Base-by-base conservation (phyloP, 92 coral and sea anemone genomes). In the Meandrina meandrites region DNA sequence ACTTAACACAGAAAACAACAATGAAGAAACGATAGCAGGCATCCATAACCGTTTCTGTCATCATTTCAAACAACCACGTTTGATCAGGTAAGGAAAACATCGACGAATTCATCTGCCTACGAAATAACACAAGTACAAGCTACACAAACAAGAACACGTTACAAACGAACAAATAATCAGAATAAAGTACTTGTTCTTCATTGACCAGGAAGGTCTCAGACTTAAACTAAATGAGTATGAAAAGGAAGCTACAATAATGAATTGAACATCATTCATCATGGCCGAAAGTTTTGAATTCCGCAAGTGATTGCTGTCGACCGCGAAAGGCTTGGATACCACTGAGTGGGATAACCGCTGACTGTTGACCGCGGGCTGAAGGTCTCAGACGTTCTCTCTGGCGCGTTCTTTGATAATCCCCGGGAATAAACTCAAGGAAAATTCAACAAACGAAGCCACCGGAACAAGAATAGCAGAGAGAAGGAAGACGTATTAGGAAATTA, bases 141-240 rank as follows among this genome's bases (percentile, higher is more conserved):
- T 14, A 86, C 47, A n/a, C n/a, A n/a, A 51, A 32, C 71, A 51
- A 34, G 79, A 40, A 35, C 50, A 86, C 84, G 8, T 3, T 64
- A 47, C n/a, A 45, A 4, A 45, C 57, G 2, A 27, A 37, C 16
- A 42, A 47, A 73, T 54, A 50, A 58, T 94, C 98, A 94, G 98
- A 40, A 76, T 19, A 22, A 17, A 84, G 2, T 18, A 35, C 21
- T 54, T 70, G 69, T 22, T 94, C 98, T 37, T 94, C 98, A 94
- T 71, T 50, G 94, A 93, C 95, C 85, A 37, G 35, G 21, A 84
- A 93, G 84, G 91, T 91, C 98, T 94, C 96, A 91, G 98, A 94
- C 93, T 94, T 94, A 94, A 94, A 94, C 98, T 94, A 92, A 85
- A 89, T 92, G 94, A 91, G 92, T 82, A 75, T n/a, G n/a, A n/a